Base-by-base conservation (phyloP, 1,140 invertebrate species). In the Steinernema khuongi region DNA sequence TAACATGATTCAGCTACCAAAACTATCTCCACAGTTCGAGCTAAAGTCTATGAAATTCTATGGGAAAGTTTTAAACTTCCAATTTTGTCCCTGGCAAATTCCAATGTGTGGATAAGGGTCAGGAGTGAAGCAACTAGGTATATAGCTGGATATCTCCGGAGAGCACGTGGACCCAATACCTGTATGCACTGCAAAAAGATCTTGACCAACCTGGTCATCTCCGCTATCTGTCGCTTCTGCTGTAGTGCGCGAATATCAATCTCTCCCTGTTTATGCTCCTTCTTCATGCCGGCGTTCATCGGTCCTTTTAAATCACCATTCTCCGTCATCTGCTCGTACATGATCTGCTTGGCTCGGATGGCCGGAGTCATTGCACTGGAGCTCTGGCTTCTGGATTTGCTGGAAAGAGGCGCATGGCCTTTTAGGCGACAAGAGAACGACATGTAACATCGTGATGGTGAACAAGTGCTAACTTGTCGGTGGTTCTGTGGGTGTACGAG, bases 211-310 rank as follows among this genome's bases (percentile, higher is more conserved):
- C 82, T 33, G n/a, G 96, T 90, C 91, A 99, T 96, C 88, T 99
- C 96, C 0, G 96, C 96, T 87, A 99, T 95, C 85, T 98, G 96
- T 75, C 94, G 88, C 86, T 98, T 99, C 44, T 96, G 95, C 87
- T 99, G 96, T 74, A 99, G 88, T 75, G 98, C 89, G 85, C 98
- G 96, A 32, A 99, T 99, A 86, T 99, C 96, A 71, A 85, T 85
- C 75, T 83, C 81, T 28, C 83, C 84, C 68, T 85, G 81, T 67
- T 83, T 83, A 22, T 78, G 30, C 30, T 81, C 75, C 36, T 85
- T 81, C 69, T 85, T 85, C 18, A 78, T 81, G 17, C 83, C 84
- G 1, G 84, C 82, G 76, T 83, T 81, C 22, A 76, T 67, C 44
- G 79, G 73, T 68, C 79, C 31, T 32, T 50, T 50, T 29, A 78